Evolutionary conservation across 2,113 vertebrate genomes (phyloP).

Genomic region (Myotis yumanensis): DNA sequence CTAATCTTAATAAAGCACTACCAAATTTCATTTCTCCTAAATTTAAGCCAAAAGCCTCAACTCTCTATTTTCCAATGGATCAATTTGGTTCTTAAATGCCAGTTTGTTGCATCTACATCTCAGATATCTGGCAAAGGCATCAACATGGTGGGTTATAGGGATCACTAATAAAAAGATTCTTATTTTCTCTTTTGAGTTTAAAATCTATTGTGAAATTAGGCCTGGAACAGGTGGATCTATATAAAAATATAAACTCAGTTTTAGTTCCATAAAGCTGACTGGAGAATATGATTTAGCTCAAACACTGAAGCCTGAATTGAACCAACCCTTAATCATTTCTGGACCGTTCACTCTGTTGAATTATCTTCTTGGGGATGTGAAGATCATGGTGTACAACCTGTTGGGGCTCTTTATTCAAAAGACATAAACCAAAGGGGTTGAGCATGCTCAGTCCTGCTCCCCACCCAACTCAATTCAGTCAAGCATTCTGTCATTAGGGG

Average conservation of each 20-base stretch:
- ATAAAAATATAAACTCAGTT: background rate
- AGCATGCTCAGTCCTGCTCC: background rate
- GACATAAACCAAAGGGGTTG: background rate
- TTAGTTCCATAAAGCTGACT: background rate
- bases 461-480: background rate
- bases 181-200: constrained; percentile 15
- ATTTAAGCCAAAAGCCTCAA: background rate
- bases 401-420: background rate
- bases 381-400: background rate
- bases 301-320: background rate
- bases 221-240: background rate
- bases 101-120: background rate
- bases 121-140: background rate
- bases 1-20: background rate
- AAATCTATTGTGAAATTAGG: background rate
- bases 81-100: background rate
- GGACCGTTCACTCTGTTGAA: background rate
- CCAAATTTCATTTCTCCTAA: background rate
- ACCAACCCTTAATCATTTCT: background rate
- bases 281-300: background rate
- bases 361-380: background rate
- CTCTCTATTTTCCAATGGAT: background rate
- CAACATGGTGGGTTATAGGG: background rate
- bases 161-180: background rate
- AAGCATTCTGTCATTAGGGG: background rate